Conservation (phyloP, 2,888 invertebrate species). For the Rhodophaea formosa region DNA sequence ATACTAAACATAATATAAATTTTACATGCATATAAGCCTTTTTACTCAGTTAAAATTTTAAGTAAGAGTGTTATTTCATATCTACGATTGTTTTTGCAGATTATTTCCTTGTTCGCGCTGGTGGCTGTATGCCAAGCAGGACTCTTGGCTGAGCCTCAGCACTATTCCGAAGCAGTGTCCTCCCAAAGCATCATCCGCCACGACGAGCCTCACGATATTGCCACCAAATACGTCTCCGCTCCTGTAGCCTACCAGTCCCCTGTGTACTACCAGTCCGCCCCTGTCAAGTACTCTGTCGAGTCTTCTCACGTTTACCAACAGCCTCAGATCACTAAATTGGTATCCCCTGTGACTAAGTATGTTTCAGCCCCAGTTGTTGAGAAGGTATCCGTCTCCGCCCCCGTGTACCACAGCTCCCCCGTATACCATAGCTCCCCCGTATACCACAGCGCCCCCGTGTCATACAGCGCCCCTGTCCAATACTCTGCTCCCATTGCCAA, state of each 20-base stretch:
- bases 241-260: constrained; percentile 32
- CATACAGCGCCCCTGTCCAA: constrained; percentile 21
- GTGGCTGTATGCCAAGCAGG: constrained; percentile 41
- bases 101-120: constrained; percentile 40
- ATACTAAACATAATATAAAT: too few species aligned
- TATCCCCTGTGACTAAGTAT: constrained; percentile 34
- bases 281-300: constrained; percentile 34
- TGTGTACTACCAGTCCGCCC: constrained; percentile 21
- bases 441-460: constrained; percentile 28
- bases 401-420: constrained; percentile 31
- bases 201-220: constrained; percentile 38
- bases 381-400: constrained; percentile 29
- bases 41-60: too few species aligned
- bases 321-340: constrained; percentile 30
- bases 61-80: neutral
- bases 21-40: too few species aligned
- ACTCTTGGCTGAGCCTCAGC: constrained; percentile 49
- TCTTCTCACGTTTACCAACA: constrained; percentile 49
- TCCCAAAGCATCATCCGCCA: constrained; percentile 53
- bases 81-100: constrained; percentile 29
- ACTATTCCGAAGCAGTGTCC: constrained; percentile 51
- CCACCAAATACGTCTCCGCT: constrained; percentile 23
- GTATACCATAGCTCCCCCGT: constrained; percentile 18
- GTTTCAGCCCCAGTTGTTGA: constrained; percentile 30
- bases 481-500: constrained; percentile 37